A percentile compares a stretch with the other conserved stretches of the same genome.
Evolutionary conservation across 2,888 invertebrate species (phyloP).

Genomic region (Ectemnius cavifrons): DNA sequence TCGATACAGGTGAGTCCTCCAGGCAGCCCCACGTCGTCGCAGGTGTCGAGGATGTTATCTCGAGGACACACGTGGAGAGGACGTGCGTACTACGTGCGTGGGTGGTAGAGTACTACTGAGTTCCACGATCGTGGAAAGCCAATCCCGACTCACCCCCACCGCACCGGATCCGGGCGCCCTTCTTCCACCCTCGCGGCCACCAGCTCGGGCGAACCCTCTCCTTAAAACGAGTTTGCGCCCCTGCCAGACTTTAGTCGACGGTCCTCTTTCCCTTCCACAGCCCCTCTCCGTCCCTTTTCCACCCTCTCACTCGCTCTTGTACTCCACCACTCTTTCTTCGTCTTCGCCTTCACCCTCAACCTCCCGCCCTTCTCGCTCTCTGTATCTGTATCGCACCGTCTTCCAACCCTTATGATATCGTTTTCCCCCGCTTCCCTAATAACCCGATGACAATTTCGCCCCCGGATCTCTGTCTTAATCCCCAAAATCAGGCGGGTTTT

Average conservation of each 20-base stretch:
- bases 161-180: conserved; percentile 38
- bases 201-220: conserved; percentile 43
- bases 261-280: conserved; percentile 3
- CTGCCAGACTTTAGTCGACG: conserved; percentile 40
- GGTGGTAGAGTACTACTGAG: conserved; percentile 78
- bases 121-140: conserved; percentile 66
- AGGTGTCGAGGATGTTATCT: conserved; percentile 76
- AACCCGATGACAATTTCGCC: neutral
- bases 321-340: neutral
- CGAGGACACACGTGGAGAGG: conserved; percentile 70
- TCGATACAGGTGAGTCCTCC: conserved; percentile 77
- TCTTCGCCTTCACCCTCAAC: neutral
- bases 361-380: neutral
- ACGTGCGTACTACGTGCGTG: conserved; percentile 81
- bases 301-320: neutral
- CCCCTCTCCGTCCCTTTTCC: neutral
- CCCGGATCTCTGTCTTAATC: neutral
- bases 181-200: conserved; percentile 34
- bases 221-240: conserved; percentile 66
- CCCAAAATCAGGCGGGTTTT: too few relatives aligned
- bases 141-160: conserved; percentile 53
- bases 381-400: conserved; percentile 1
- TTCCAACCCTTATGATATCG: neutral
- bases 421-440: neutral
- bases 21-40: conserved; percentile 75